These are phyloP conservation scores for Nycticryphes semicollaris DNA, from an alignment of 2,113 vertebrate genomes.

Conservation along the genomic window DNA sequence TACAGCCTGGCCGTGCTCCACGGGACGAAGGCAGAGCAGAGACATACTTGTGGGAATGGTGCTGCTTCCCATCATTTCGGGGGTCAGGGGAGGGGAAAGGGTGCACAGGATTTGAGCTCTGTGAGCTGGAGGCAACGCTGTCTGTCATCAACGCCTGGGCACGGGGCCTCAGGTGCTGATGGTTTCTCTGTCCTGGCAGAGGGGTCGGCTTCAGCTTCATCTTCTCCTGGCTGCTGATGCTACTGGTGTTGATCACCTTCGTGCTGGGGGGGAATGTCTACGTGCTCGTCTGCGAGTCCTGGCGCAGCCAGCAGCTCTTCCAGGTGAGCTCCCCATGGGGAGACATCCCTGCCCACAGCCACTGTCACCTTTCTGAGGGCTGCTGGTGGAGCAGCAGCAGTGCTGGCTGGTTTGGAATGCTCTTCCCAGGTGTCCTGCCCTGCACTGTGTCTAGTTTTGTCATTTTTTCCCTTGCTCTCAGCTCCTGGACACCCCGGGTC, in stretches of 20 bases:
- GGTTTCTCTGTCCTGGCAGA: conserved; percentile 51
- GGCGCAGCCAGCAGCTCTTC: conserved; percentile 75
- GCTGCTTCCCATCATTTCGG: neutral
- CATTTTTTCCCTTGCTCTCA: conserved; percentile 19
- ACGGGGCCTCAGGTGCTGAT: neutral
- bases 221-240: conserved; percentile 89
- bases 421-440: neutral
- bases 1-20: rapidly evolving
- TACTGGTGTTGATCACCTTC: conserved; percentile 79
- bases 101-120: neutral
- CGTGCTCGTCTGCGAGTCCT: conserved; percentile 79
- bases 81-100: neutral
- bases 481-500: conserved; percentile 75
- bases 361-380: neutral
- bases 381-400: neutral
- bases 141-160: neutral
- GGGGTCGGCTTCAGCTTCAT: conserved; percentile 86
- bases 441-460: neutral
- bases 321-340: conserved; percentile 64
- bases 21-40: neutral
- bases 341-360: neutral
- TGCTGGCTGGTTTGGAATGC: neutral
- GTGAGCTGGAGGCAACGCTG: neutral
- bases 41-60: neutral
- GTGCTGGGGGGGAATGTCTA: conserved; percentile 79